These are phyloP conservation scores for Sinotaia quadrata DNA, from an alignment of 2,888 invertebrate species.

Conservation along the genomic window DNA sequence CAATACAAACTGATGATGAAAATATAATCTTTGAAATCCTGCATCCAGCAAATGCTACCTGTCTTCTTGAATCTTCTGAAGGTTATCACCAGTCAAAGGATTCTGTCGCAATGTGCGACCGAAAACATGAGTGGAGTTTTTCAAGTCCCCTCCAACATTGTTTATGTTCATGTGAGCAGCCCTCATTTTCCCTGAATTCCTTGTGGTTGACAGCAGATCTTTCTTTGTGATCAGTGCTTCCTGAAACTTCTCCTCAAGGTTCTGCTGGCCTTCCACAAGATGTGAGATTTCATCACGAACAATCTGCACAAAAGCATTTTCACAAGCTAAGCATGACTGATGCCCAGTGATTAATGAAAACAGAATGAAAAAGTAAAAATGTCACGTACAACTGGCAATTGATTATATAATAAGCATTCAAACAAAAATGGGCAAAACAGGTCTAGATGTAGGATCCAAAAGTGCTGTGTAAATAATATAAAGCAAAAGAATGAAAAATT, in stretches of 20 bases:
- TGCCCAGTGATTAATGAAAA: no score
- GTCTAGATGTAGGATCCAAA: no score
- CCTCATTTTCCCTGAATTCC: slow-evolving; percentile 50
- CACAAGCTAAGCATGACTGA: no score
- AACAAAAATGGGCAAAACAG: no score
- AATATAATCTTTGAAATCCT: not conserved
- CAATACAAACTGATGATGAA: not conserved
- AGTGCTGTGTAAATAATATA: no score
- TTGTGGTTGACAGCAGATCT: slow-evolving; percentile 51
- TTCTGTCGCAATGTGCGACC: slow-evolving; percentile 67
- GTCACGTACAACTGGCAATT: no score
- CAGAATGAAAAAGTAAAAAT: no score
- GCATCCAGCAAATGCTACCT: slow-evolving; percentile 52
- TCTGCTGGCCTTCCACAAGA: slow-evolving; percentile 62
- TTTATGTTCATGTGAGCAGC: slow-evolving; percentile 57
- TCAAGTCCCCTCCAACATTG: slow-evolving; percentile 59
- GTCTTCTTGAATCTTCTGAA: slow-evolving; percentile 69
- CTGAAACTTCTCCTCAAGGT: slow-evolving; percentile 65
- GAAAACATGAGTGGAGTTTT: slow-evolving; percentile 68
- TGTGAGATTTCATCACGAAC: slow-evolving; percentile 64
- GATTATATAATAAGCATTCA: no score
- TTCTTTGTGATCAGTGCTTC: slow-evolving; percentile 61
- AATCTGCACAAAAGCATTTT: slow-evolving; percentile 62
- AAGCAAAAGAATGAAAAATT: no score
- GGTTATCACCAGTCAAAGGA: slow-evolving; percentile 68